Percentiles rank a stretch among this genome's conserved stretches.
Evolutionary conservation across 1,140 invertebrate species (phyloP).

Genomic region (Hylaeus anthracinus): DNA sequence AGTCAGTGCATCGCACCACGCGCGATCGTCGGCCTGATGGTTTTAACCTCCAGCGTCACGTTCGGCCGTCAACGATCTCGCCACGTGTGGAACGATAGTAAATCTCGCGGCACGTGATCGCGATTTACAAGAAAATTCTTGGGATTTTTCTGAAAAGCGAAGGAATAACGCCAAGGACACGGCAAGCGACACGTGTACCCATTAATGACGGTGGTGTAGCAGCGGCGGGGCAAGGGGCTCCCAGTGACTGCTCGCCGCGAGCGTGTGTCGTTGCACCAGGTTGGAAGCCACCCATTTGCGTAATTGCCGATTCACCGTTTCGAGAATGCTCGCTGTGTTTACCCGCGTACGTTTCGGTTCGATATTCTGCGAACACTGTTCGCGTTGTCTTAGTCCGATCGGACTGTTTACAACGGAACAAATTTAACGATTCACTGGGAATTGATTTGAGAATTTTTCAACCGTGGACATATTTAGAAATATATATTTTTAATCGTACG

Average conservation of each 20-base stretch:
- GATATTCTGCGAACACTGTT: no score
- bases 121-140: not conserved
- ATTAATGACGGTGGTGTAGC: not conserved
- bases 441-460: no score
- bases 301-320: not conserved
- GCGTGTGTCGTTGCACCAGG: not conserved
- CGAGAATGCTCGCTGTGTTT: not conserved
- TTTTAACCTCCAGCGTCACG: not conserved
- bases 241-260: no score
- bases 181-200: not conserved
- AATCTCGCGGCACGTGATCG: not conserved
- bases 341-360: not conserved
- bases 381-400: no score
- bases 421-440: no score
- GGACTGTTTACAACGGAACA: no score
- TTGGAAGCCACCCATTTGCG: not conserved
- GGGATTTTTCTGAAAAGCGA: not conserved
- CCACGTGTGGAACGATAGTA: constrained; percentile 23
- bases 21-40: not conserved
- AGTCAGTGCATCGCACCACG: no score
- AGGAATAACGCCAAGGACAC: not conserved
- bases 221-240: not conserved
- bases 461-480: no score
- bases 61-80: not conserved
- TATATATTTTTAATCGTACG: no score